Evolutionary conservation across 2,113 vertebrate genomes (phyloP).

Genomic region (Coracopsis vasa): DNA sequence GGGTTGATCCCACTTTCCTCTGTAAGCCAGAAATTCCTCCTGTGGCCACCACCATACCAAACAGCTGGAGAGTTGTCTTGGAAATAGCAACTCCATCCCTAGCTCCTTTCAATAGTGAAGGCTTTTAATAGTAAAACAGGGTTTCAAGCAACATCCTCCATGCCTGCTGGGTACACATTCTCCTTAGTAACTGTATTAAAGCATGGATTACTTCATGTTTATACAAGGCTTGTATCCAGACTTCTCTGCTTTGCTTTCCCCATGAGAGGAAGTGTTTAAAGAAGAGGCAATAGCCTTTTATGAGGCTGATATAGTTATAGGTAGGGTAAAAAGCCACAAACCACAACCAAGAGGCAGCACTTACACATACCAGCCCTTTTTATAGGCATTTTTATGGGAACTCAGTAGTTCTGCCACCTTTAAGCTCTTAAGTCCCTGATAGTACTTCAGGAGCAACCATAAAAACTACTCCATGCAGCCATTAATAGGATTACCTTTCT

Average conservation of each 20-base stretch:
- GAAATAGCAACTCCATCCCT: background rate
- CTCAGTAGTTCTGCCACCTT: slow-evolving; percentile 1
- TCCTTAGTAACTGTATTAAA: background rate
- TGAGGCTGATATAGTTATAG: rapidly evolving
- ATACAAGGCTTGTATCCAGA: background rate
- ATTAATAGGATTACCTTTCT: background rate
- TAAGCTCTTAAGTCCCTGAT: slow-evolving; percentile 23
- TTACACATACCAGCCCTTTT: background rate
- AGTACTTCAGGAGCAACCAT: background rate
- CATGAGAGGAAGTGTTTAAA: background rate
- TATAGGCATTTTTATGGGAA: slow-evolving; percentile 8
- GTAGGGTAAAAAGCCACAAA: background rate
- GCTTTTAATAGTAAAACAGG: background rate
- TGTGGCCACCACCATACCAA: background rate
- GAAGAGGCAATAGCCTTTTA: background rate
- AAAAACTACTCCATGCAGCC: background rate
- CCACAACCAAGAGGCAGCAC: background rate
- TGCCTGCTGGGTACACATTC: background rate
- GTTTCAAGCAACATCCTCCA: background rate
- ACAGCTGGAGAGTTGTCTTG: rapidly evolving
- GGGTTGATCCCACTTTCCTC: background rate
- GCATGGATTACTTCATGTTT: background rate
- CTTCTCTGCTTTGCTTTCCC: background rate
- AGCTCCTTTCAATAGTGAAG: background rate
- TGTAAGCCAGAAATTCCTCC: background rate